These are phyloP conservation scores for Eilema sororculum DNA, from an alignment of 2,888 invertebrate species.

Conservation along the genomic window DNA sequence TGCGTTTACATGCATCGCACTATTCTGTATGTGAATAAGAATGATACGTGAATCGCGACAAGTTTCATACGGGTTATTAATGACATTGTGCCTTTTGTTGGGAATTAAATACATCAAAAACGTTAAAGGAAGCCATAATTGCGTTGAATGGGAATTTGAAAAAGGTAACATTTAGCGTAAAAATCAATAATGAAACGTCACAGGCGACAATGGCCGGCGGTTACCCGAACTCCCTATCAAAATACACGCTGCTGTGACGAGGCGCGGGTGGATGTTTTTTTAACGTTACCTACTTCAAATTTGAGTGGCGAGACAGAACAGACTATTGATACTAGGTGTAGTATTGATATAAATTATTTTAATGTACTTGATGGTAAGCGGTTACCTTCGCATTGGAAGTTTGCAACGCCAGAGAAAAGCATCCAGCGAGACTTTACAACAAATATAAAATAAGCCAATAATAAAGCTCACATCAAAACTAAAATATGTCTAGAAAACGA, in stretches of 20 bases:
- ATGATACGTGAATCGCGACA: slow-evolving; percentile 71
- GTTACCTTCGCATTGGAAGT: background rate
- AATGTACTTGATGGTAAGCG: slow-evolving; percentile 4
- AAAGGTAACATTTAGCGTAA: slow-evolving; percentile 85
- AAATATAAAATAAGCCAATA: too few species aligned
- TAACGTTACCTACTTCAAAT: slow-evolving; percentile 60
- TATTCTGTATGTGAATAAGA: slow-evolving; percentile 40
- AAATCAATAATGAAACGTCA: slow-evolving; percentile 85
- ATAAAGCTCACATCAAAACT: too few species aligned
- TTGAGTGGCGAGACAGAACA: slow-evolving; percentile 72
- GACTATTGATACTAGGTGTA: slow-evolving; percentile 55
- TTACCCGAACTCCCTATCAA: slow-evolving; percentile 83
- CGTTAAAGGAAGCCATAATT: slow-evolving; percentile 81
- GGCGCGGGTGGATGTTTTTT: slow-evolving; percentile 83
- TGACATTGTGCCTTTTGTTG: slow-evolving; percentile 79
- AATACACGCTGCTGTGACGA: slow-evolving; percentile 80
- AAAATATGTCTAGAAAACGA: too few species aligned
- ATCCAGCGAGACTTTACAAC: too few species aligned
- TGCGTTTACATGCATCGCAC: slow-evolving; percentile 30
- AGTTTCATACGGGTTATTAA: slow-evolving; percentile 84
- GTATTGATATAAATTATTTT: slow-evolving; percentile 35
- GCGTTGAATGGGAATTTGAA: slow-evolving; percentile 77
- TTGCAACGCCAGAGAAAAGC: too few species aligned
- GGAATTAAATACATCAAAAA: slow-evolving; percentile 75
- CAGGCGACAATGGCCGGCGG: slow-evolving; percentile 77